phyloP scores from a whole-genome alignment of 2,797 vertebrate genomes.

The Furcifer pardalis region DNA sequence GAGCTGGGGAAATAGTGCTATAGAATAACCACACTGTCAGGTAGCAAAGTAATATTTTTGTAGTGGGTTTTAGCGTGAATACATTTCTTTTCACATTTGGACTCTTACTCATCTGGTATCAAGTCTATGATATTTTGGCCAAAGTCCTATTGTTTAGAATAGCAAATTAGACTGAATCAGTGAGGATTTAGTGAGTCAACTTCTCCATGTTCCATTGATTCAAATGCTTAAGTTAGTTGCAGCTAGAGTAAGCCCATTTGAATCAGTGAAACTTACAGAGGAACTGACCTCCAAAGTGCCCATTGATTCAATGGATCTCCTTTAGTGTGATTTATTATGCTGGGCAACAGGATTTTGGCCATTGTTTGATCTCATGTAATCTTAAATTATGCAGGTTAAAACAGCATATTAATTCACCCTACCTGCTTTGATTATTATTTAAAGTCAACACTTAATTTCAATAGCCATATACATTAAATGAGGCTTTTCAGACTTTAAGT shows the following conservation, averaged over 20 bases:
- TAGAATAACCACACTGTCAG: background rate
- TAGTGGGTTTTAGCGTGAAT: background rate
- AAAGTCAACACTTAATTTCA: slow-evolving; percentile 10
- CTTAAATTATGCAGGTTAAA: background rate
- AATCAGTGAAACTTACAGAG: no score
- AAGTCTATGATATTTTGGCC: background rate
- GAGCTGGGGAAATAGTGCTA: background rate
- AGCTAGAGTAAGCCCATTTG: no score
- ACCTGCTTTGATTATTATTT: background rate
- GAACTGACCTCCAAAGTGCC: no score
- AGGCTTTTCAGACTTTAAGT: fast-evolving
- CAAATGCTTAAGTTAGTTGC: no score
- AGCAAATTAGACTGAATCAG: no score
- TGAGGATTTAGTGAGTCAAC: no score
- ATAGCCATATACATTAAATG: background rate
- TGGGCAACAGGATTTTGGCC: no score
- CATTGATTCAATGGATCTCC: no score
- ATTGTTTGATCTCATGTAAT: no score
- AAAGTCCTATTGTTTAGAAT: no score
- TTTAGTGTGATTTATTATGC: no score
- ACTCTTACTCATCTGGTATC: background rate
- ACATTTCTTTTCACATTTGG: slow-evolving; percentile 2
- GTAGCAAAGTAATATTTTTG: background rate
- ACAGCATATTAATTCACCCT: background rate
- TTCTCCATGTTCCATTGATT: no score